Base-by-base conservation (phyloP, 2,113 vertebrate genomes). In the Hyperopisus bebe region DNA sequence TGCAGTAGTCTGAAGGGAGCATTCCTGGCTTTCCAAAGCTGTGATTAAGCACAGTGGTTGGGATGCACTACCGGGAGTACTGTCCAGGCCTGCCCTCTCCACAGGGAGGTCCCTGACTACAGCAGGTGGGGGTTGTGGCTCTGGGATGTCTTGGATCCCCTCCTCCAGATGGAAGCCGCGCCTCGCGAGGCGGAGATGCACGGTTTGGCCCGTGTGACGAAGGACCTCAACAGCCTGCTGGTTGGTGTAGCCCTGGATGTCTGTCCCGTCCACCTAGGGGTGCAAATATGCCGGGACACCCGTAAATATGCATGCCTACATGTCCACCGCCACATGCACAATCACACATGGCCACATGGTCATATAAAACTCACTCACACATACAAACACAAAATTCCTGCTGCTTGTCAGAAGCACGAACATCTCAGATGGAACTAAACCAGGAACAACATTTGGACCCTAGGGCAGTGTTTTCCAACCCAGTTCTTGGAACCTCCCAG, bases 221-320 rank as follows among this genome's bases (percentile, higher is more conserved):
- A 99, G 92, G 39, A 99, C 96, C 0, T 99, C 98, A 91, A 99
- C 98, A 8, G 98, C 98, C 94, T 99, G 97, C 87, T 99, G 98
- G 93, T 99, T 99, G 92, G 97, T 98, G 95, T 97, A 98, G 87
- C 97, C 98, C 92, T 98, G 98, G 94, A 99, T 97, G 94, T 98
- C 97, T 90, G 96, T 95, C 24, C 98, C 96, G 62, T 99, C 98
- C 47, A 99, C 98, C 98, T 99, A 92, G 88, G 94, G 89, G 21
- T 90, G 92, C 91, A 83, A 51, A 90, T 31, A 46, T 10, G 44
- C 44, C n/a, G 44, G 44, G 39, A 84, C 82, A 44, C 27, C 11
- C 7, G 39, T 35, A 82, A 44, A 24, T 6, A 46, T 17, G 42
- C 53, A 55, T 39, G 15, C 11, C 2, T 82, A 9, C 13, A 84